Evolutionary conservation across 2,797 vertebrate species (phyloP).

Genomic region (Sciaenops ocellatus): DNA sequence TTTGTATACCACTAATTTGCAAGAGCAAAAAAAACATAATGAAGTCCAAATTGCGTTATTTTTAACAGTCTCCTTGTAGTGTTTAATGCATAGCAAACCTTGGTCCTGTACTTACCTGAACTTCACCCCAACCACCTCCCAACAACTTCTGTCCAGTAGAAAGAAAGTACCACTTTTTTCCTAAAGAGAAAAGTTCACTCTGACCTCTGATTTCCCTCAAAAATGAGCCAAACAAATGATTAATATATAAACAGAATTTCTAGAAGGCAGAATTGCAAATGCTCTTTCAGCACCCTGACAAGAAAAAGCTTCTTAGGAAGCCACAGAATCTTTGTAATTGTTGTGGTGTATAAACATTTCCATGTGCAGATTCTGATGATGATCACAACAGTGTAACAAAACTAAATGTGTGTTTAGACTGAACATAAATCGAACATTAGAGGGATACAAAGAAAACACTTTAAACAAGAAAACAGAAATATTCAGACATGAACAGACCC

Average conservation of each 20-base stretch:
- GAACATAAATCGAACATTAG: too few species aligned
- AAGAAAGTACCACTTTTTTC: background rate
- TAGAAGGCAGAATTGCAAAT: background rate
- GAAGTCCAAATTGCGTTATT: background rate
- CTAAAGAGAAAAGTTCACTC: background rate
- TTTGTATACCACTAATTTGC: background rate
- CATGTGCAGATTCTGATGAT: too few species aligned
- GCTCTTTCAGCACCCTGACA: background rate
- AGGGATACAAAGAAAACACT: too few species aligned
- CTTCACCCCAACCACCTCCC: background rate
- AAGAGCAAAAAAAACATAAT: background rate
- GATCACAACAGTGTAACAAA: too few species aligned
- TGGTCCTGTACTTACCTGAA: background rate
- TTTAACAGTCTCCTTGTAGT: background rate
- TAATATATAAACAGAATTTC: background rate
- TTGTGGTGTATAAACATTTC: background rate
- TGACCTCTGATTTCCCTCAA: background rate
- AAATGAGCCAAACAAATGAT: background rate
- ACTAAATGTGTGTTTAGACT: too few species aligned
- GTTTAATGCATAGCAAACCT: background rate
- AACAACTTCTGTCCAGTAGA: background rate
- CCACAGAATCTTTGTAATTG: background rate
- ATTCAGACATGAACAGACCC: background rate
- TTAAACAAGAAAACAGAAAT: too few species aligned
- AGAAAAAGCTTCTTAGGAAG: background rate